Conservation (phyloP, 2,797 vertebrate species). For the Syngnathus acus region DNA sequence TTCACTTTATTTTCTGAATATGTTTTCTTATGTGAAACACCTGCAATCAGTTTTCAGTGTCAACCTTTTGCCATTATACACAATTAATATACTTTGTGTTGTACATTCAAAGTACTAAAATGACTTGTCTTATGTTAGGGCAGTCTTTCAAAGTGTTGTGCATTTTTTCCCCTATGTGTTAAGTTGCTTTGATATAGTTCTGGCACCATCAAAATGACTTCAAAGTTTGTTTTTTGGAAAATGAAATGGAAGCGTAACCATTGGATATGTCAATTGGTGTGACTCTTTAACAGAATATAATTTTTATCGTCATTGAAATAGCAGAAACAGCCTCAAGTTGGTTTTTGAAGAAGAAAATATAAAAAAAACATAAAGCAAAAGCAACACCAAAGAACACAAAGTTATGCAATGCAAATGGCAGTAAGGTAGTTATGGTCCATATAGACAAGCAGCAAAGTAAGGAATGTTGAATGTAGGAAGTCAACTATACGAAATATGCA, state of each 20-base stretch:
- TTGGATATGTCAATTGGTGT: background rate
- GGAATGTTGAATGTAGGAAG: background rate
- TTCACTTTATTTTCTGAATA: background rate
- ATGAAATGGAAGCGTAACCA: background rate
- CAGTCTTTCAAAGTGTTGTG: background rate
- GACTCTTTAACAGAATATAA: background rate
- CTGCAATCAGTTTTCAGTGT: background rate
- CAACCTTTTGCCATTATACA: background rate
- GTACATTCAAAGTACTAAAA: background rate
- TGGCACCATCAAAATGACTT: background rate
- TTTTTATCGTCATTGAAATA: background rate
- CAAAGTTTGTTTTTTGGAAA: background rate
- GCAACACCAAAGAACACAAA: background rate
- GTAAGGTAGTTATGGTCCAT: background rate
- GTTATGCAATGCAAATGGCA: background rate
- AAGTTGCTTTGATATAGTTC: background rate
- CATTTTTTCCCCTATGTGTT: background rate
- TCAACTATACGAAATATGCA: background rate
- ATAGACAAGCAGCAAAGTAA: background rate
- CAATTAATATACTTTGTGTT: background rate
- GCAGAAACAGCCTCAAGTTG: background rate
- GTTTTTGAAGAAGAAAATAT: background rate
- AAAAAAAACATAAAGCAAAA: background rate
- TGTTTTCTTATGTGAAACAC: background rate
- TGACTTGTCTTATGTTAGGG: background rate